phyloP scores from a whole-genome alignment of 2,888 invertebrate genomes.

The Phyllotreta cruciferae region DNA sequence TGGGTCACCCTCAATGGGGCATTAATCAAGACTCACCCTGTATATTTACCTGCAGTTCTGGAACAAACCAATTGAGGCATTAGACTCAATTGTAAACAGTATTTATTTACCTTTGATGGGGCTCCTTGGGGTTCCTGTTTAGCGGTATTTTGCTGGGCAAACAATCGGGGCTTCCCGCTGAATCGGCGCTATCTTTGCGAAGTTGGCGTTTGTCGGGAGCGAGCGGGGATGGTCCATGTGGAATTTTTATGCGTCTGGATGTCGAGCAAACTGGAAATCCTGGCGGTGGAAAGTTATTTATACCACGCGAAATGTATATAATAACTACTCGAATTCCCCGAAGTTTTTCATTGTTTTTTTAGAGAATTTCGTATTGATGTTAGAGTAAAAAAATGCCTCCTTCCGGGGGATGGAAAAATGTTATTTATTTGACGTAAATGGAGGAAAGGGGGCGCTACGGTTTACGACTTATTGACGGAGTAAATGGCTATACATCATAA shows the following conservation, averaged over 20 bases:
- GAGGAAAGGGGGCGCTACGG: slow-evolving; percentile 14
- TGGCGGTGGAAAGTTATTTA: slow-evolving; percentile 9
- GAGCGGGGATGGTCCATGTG: slow-evolving; percentile 25
- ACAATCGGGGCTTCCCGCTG: slow-evolving; percentile 20
- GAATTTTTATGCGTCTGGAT: slow-evolving; percentile 37
- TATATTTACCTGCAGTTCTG: no score
- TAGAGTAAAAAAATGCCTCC: background rate
- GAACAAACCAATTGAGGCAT: background rate
- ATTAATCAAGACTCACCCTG: no score
- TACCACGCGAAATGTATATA: background rate
- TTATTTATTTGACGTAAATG: slow-evolving; percentile 23
- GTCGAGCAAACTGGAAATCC: slow-evolving; percentile 9
- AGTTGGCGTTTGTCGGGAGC: slow-evolving; percentile 35
- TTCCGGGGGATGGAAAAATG: background rate
- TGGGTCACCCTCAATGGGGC: no score
- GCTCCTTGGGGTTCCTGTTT: slow-evolving; percentile 16
- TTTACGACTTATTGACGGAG: slow-evolving; percentile 11
- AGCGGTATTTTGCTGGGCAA: slow-evolving; percentile 23
- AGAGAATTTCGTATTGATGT: background rate
- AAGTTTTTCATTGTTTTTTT: background rate
- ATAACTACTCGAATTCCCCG: background rate
- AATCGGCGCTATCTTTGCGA: slow-evolving; percentile 33
- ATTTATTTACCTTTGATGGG: slow-evolving; percentile 20
- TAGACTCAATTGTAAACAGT: background rate
- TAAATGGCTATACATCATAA: slow-evolving; percentile 8